Percentiles rank a stretch among this genome's conserved stretches.
phyloP scores from a whole-genome alignment of 2,888 invertebrate genomes.

The Drosophila peninsularis region DNA sequence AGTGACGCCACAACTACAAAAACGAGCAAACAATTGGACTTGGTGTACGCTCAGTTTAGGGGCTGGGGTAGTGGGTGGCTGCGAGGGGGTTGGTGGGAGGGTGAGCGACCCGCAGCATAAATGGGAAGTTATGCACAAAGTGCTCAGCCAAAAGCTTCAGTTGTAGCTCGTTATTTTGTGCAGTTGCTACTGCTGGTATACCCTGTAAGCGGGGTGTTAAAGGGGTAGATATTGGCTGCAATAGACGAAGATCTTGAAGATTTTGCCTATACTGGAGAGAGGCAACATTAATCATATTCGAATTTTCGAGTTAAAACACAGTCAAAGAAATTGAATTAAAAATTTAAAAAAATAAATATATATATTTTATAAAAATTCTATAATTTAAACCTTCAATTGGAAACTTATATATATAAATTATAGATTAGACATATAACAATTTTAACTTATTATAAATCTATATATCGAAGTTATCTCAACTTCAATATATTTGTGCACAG shows the following conservation, averaged over 20 bases:
- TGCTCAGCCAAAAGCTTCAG: slow-evolving; percentile 69
- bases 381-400: not conserved
- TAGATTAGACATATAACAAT: not conserved
- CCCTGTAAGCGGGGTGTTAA: slow-evolving; percentile 13
- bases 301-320: too few species aligned
- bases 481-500: too few species aligned
- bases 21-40: slow-evolving; percentile 58
- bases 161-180: slow-evolving; percentile 77
- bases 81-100: not conserved
- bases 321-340: too few species aligned
- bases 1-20: slow-evolving; percentile 60
- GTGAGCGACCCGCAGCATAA: slow-evolving; percentile 40
- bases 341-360: not conserved
- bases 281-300: too few species aligned
- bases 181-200: slow-evolving; percentile 41
- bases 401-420: not conserved
- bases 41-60: slow-evolving; percentile 11
- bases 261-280: too few species aligned
- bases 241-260: too few species aligned
- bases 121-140: slow-evolving; percentile 75
- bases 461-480: not conserved
- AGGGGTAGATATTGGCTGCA: too few species aligned
- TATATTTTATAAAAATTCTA: not conserved
- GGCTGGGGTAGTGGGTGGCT: not conserved
- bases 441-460: not conserved